Percentiles rank a stretch among this genome's conserved stretches.
Evolutionary conservation across 1,140 invertebrate genomes (phyloP).

Genomic region (Tribolium madens): DNA sequence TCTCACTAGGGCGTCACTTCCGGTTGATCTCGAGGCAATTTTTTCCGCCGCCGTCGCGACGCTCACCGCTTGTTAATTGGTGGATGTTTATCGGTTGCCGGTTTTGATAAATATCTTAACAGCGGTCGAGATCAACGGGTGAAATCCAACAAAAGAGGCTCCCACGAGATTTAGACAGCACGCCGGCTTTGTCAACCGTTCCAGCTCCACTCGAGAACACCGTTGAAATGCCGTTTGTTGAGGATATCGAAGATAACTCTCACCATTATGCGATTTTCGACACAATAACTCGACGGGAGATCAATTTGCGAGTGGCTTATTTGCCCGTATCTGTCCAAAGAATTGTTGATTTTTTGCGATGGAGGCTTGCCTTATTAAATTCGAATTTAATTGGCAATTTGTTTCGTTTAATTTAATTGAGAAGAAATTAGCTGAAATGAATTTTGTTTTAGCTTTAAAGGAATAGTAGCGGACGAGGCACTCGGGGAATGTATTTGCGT

Average conservation of each 20-base stretch:
- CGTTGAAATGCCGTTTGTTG: conserved; percentile 7
- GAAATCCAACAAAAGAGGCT: conserved; percentile 29
- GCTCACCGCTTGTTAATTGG: neutral
- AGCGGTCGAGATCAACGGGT: conserved; percentile 37
- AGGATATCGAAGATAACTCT: conserved; percentile 21
- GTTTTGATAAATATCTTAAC: conserved; percentile 45
- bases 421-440: conserved; percentile 35
- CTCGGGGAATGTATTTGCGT: conserved; percentile 38
- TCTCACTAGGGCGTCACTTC: conserved; percentile 29
- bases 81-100: conserved; percentile 21
- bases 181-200: conserved; percentile 27
- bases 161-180: conserved; percentile 19
- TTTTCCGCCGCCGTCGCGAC: conserved; percentile 16
- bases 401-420: conserved; percentile 35
- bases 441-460: conserved; percentile 38
- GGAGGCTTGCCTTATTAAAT: neutral
- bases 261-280: conserved; percentile 23
- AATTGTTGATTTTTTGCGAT: neutral
- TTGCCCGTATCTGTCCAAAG: conserved; percentile 15
- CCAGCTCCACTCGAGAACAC: conserved; percentile 18
- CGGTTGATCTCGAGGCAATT: conserved; percentile 9
- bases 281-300: conserved; percentile 17
- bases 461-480: conserved; percentile 33
- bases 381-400: conserved; percentile 22
- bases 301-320: conserved; percentile 18